Evolutionary conservation across 1,140 invertebrate genomes (phyloP).

Genomic region (Bicyclus anynana): DNA sequence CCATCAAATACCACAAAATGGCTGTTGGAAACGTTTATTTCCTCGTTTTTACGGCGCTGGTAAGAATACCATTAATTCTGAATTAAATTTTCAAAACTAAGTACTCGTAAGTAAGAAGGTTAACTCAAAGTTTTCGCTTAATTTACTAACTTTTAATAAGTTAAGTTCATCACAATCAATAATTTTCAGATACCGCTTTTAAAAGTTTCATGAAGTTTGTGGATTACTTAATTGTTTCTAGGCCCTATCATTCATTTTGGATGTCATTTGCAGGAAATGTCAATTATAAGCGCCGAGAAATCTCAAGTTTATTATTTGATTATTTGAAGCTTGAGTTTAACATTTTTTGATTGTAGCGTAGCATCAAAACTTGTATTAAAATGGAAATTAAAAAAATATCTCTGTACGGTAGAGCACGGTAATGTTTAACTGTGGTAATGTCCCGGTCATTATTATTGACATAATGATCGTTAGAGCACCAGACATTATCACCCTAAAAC

Average conservation of each 20-base stretch:
- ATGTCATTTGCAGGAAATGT: neutral
- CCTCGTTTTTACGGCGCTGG: slow-evolving; percentile 31
- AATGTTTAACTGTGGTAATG: no score
- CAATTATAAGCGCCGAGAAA: neutral
- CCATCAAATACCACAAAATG: slow-evolving; percentile 20
- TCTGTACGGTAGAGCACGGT: no score
- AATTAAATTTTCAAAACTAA: neutral
- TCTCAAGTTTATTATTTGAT: no score
- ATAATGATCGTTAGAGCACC: no score
- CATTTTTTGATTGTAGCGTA: no score
- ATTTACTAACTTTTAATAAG: neutral
- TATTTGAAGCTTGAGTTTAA: no score
- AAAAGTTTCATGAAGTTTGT: neutral
- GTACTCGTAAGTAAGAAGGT: neutral
- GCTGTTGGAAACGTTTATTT: slow-evolving; percentile 25
- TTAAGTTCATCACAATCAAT: neutral
- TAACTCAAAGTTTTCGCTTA: no score
- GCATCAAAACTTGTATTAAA: no score
- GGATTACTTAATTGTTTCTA: neutral
- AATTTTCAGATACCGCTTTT: neutral
- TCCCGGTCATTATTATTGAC: no score
- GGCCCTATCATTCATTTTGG: neutral
- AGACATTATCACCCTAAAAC: no score
- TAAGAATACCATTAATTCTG: slow-evolving; percentile 9
- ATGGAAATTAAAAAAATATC: no score